Conservation (phyloP, 2,797 vertebrate species). For the Odontamblyopus lacepedii region DNA sequence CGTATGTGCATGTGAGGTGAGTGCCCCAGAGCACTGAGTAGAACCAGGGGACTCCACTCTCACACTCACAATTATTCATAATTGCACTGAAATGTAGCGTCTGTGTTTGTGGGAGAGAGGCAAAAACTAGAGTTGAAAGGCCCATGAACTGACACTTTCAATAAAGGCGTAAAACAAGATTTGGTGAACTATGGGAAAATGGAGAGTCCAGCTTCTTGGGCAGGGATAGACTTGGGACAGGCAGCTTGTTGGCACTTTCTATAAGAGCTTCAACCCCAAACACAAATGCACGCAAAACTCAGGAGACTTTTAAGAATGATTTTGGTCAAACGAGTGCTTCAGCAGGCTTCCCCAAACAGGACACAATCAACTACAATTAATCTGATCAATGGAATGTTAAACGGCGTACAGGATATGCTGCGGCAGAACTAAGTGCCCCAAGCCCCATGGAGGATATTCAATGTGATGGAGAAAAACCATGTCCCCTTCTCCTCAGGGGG, state of each 20-base stretch:
- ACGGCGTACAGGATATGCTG: constrained; percentile 72
- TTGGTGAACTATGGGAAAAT: constrained; percentile 32
- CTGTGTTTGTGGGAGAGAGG: constrained; percentile 14
- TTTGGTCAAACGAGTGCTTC: constrained; percentile 54
- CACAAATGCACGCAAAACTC: not conserved
- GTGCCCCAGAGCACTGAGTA: constrained; percentile 68
- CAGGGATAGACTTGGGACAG: constrained; percentile 62
- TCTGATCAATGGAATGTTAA: constrained; percentile 79
- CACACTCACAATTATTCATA: constrained; percentile 71
- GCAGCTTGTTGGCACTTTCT: constrained; percentile 73
- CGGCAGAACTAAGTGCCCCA: constrained; percentile 68
- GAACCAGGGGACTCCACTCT: constrained; percentile 62
- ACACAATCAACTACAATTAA: constrained; percentile 77
- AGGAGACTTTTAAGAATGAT: constrained; percentile 43
- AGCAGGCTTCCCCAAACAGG: constrained; percentile 67
- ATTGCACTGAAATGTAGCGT: constrained; percentile 51
- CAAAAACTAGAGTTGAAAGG: constrained; percentile 43
- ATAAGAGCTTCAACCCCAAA: constrained; percentile 72
- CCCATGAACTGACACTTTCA: constrained; percentile 51
- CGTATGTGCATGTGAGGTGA: constrained; percentile 58
- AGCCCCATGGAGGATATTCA: constrained; percentile 72
- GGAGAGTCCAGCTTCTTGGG: constrained; percentile 53
- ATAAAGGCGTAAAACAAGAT: constrained; percentile 34
- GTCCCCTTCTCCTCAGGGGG: constrained; percentile 72
- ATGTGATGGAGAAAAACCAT: constrained; percentile 78